Base-by-base conservation (phyloP, 2,888 invertebrate genomes). In the Melieria crassipennis region DNA sequence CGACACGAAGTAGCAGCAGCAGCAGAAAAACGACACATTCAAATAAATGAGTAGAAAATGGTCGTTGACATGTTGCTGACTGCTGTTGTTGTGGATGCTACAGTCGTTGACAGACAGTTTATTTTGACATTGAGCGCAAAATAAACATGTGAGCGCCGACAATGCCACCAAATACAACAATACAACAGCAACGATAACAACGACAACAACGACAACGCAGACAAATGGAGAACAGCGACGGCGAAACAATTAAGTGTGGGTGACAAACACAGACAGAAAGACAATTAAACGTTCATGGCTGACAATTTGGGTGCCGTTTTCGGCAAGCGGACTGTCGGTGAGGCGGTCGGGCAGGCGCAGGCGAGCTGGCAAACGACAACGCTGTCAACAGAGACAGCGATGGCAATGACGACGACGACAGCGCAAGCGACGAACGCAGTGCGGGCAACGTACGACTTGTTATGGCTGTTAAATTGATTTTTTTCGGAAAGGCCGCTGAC, bases 71-170 rank as follows among this genome's bases (percentile, higher is more conserved):
- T 65, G 70, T 61, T 62, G 62, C 42, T 46, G 45, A 62, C 11
- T 10, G 50, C 50, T 9, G 50, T 50, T 9, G 50, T 11, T 50
- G 50, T 50, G 50, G 50, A 10, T 9, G 50, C 11, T 9, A 11
- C 11, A 11, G 50, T 62, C 7, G 46, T 16, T 62, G 46, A 43
- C 45, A 13, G 62, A 16, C 65, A 65, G 65, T 65, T 65, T 65
- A 65, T 65, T 65, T 70, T 70, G 70, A 65, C 70, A 65, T 70
- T 70, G 70, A 70, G 70, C 69, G 11, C n/a, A 48, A 58, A 65
- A 70, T 60, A 70, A 70, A 65, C 65, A 70, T 70, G 58, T 65
- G 65, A 64, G 48, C 57, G 50, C 42, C 13, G 58, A 10, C 60
- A 45, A 67, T 52, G 67, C 16, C 52, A 50, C 43, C 55, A 70